Evolutionary conservation across 2,113 vertebrate species (phyloP).

Genomic region (Mus musculus): GRCm39 chr16:78157501-78158000

Average conservation of each 20-base stretch:
- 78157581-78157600: background rate
- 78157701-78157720: background rate
- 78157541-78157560: constrained; percentile 12
- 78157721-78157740: background rate
- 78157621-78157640: constrained; percentile 49
- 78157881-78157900: background rate
- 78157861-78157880: background rate
- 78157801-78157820: constrained; percentile 23
- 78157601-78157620: constrained; percentile 52
- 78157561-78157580: constrained; percentile 55
- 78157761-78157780: background rate
- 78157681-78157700: background rate
- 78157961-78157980: background rate
- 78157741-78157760: background rate
- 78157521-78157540: background rate
- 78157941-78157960: constrained; percentile 35
- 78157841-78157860: background rate
- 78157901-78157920: background rate
- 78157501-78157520: constrained; percentile 35
- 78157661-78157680: constrained; percentile 58
- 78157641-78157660: background rate
- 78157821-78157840: background rate
- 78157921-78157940: background rate
- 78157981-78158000: background rate
- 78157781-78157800: background rate